Percentiles rank a stretch among this genome's conserved stretches.
Conservation (phyloP, 2,113 vertebrate species). For the Hiodon alosoides region DNA sequence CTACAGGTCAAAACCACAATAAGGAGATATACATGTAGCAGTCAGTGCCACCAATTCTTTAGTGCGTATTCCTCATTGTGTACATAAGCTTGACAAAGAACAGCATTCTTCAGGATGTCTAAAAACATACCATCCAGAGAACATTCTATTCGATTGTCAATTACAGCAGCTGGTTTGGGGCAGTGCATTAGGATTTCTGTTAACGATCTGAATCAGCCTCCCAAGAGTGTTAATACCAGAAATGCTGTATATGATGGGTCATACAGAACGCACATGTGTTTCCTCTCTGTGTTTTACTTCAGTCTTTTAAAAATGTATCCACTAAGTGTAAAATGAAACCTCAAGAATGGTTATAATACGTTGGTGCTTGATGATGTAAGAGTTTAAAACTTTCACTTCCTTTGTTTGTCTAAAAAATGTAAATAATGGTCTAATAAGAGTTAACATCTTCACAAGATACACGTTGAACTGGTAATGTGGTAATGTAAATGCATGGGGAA, state of each 20-base stretch:
- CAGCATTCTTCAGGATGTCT: neutral
- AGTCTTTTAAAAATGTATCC: neutral
- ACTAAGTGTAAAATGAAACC: neutral
- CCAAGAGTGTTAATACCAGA: neutral
- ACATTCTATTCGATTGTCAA: conserved; percentile 5
- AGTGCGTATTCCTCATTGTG: too few species aligned
- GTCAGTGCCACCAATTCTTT: too few species aligned
- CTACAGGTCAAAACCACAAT: too few species aligned
- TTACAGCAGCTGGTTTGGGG: neutral
- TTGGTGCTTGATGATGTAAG: neutral
- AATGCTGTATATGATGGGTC: neutral
- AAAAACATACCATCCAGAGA: neutral
- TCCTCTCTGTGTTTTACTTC: neutral
- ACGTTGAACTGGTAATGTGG: too few species aligned
- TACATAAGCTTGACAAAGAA: too few species aligned
- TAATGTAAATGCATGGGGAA: too few species aligned
- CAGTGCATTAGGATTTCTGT: conserved; percentile 2
- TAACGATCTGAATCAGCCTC: neutral
- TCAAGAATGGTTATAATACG: neutral
- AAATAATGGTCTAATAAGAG: neutral
- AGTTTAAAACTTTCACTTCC: neutral
- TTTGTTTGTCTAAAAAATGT: neutral
- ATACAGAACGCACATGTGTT: neutral
- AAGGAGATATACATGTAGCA: too few species aligned
- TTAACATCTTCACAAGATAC: too few species aligned